These are phyloP conservation scores for Caretta caretta DNA, from an alignment of 2,113 vertebrate species.

Conservation along the genomic window DNA sequence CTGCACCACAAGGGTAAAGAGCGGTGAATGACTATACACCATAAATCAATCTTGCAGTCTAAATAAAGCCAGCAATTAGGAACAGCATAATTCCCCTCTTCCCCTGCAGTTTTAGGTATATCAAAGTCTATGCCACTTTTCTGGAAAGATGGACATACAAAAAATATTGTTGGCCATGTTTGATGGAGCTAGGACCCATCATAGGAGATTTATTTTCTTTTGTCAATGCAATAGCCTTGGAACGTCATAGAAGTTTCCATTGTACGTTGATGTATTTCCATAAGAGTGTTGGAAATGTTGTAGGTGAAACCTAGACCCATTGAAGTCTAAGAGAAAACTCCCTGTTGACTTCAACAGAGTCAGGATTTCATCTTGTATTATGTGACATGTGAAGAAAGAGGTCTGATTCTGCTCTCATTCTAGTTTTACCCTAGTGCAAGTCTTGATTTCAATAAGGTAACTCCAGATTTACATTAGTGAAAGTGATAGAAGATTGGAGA, in stretches of 20 bases:
- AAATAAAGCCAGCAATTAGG: not conserved
- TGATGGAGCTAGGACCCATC: not conserved
- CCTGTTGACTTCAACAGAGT: rapidly evolving
- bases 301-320: not conserved
- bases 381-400: not conserved
- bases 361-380: not conserved
- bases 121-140: not conserved
- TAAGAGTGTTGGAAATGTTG: not conserved
- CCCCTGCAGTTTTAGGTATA: not conserved
- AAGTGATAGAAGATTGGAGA: not conserved
- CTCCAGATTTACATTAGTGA: not conserved
- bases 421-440: not conserved
- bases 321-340: not conserved
- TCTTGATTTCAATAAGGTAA: rapidly evolving
- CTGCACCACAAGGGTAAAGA: not conserved
- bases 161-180: not conserved
- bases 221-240: not conserved
- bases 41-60: not conserved
- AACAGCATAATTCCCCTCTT: not conserved
- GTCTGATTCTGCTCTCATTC: not conserved
- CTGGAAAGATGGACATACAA: not conserved
- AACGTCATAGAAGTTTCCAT: not conserved
- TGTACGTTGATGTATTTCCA: not conserved
- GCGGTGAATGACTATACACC: not conserved
- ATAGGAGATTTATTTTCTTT: not conserved